Conservation (phyloP, 1,140 invertebrate species). For the Scaptomyza graminum region DNA sequence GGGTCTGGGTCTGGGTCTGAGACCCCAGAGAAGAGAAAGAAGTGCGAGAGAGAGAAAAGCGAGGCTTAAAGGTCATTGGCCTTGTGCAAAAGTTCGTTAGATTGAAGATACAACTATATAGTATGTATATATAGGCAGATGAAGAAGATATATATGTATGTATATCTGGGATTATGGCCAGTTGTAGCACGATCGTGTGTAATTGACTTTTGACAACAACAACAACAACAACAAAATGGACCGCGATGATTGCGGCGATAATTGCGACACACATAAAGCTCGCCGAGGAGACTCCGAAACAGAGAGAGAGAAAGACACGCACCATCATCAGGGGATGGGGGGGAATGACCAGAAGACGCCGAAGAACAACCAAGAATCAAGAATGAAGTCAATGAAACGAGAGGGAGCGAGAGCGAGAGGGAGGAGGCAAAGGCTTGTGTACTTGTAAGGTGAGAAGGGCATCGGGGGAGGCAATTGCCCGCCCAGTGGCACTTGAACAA, state of each 20-base stretch:
- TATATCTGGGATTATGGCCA: conserved; percentile 10
- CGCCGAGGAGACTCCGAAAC: not conserved
- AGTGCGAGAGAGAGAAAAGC: conserved; percentile 25
- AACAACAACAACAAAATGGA: conserved; percentile 65
- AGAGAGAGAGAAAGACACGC: conserved; percentile 26
- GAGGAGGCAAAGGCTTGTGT: not conserved
- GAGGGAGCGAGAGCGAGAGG: not conserved
- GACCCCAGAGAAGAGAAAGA: not conserved
- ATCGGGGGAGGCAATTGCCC: no score
- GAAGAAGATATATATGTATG: not conserved
- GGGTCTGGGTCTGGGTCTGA: conserved; percentile 13
- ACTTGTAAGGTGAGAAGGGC: not conserved
- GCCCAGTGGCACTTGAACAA: no score
- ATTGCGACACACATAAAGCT: conserved; percentile 65
- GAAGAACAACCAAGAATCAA: not conserved
- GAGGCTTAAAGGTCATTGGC: conserved; percentile 38
- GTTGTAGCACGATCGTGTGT: conserved; percentile 45
- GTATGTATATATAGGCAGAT: not conserved
- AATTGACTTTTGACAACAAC: conserved; percentile 66
- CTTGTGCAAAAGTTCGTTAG: not conserved
- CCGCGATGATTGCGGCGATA: conserved; percentile 74
- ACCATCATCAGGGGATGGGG: conserved; percentile 10
- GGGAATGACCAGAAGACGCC: conserved; percentile 45
- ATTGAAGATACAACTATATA: not conserved
- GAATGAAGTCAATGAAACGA: not conserved